phyloP scores from a whole-genome alignment of 2,113 vertebrate genomes.

The Nothoprocta perdicaria region DNA sequence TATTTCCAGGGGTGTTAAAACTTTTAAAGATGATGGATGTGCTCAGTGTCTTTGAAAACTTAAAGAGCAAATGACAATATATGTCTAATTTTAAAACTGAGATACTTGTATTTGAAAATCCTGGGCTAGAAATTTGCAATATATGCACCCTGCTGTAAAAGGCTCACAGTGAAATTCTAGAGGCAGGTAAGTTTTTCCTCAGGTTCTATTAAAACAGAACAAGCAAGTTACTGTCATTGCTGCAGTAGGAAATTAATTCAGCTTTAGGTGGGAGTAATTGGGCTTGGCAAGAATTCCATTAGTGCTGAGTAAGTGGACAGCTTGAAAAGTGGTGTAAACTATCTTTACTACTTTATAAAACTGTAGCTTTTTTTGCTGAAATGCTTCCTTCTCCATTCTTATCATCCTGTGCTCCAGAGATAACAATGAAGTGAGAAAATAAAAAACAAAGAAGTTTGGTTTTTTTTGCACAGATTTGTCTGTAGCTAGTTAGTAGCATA shows the following conservation, averaged over 20 bases:
- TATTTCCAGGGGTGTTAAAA: neutral
- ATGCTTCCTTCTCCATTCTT: neutral
- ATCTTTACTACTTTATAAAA: neutral
- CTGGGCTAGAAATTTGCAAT: neutral
- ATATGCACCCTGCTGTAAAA: neutral
- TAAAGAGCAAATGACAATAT: neutral
- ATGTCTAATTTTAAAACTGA: neutral
- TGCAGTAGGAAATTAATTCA: neutral
- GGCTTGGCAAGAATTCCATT: neutral
- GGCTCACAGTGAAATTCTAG: neutral
- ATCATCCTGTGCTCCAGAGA: neutral
- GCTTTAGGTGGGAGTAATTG: neutral
- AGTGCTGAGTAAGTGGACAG: neutral
- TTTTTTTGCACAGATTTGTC: neutral
- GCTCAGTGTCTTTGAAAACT: neutral
- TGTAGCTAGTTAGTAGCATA: neutral
- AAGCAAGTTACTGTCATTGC: neutral
- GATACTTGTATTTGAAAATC: neutral
- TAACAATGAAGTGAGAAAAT: neutral
- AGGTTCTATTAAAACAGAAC: neutral
- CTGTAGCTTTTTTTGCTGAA: neutral
- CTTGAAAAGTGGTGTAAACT: neutral
- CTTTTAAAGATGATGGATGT: neutral
- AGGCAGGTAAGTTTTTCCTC: neutral
- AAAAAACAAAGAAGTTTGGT: neutral